These are phyloP conservation scores for Apostichopus parvimensis DNA, from an alignment of 35 echinoderm and acorn worm genomes.

Conservation along the genomic window DNA sequence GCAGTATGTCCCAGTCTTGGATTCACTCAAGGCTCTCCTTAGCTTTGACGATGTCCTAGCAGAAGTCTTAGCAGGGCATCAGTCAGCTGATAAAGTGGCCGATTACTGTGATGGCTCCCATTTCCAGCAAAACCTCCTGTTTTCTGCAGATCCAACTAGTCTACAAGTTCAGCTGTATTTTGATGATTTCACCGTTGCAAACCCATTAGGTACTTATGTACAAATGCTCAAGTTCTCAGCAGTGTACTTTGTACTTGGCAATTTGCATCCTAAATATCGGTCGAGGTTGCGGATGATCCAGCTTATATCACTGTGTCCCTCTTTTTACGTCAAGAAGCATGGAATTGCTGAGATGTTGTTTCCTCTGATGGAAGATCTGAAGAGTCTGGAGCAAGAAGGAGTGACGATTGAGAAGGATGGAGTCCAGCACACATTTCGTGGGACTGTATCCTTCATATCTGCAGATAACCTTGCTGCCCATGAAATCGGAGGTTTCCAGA, in stretches of 20 bases:
- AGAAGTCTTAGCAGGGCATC: conserved; percentile 31
- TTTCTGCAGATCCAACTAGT: background rate
- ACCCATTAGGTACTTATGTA: conserved; percentile 38
- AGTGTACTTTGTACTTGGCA: conserved; percentile 52
- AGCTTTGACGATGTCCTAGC: conserved; percentile 28
- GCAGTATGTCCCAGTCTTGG: conserved; percentile 29
- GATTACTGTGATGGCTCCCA: conserved; percentile 49
- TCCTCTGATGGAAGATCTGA: conserved; percentile 45
- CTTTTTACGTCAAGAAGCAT: conserved; percentile 39
- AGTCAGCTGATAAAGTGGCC: background rate
- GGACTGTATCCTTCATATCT: conserved; percentile 54
- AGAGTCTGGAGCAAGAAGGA: conserved; percentile 38
- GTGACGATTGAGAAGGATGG: conserved; percentile 25
- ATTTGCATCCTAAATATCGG: conserved; percentile 8
- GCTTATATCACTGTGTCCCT: conserved; percentile 27
- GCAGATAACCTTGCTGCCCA: conserved; percentile 52
- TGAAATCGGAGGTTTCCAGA: conserved; percentile 56
- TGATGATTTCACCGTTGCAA: conserved; percentile 53
- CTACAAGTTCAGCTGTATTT: conserved; percentile 31
- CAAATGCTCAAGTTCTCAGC: conserved; percentile 33
- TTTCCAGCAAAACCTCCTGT: background rate
- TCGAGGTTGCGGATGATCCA: conserved; percentile 27
- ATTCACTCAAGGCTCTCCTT: background rate
- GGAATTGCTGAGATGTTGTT: background rate
- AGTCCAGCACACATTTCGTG: conserved; percentile 9